Base-by-base conservation (phyloP, 2,888 invertebrate species). In the Sinotaia quadrata region DNA sequence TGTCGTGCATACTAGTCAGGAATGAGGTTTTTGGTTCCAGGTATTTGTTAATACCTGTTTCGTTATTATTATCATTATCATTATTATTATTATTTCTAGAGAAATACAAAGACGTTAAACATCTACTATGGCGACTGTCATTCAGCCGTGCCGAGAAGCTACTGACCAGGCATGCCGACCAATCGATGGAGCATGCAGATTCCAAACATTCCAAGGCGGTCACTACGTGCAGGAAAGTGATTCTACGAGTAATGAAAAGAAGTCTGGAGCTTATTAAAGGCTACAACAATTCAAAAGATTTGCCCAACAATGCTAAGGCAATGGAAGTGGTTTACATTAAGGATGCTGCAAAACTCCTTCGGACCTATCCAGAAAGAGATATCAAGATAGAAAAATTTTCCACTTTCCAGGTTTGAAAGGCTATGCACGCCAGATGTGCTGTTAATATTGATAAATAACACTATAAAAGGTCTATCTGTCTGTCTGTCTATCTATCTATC, bases 351-450 rank as follows among this genome's bases (percentile, higher is more conserved):
- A 47, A 7, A 47, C 2, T 24, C 24, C 47, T 47, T 18, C 47
- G 4, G 47, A 24, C n/a, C n/a, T n/a, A n/a, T n/a, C n/a, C n/a
- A 47, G 2, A 47, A 47, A 10, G 31, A 24, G n/a, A 21, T 7
- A n/a, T 52, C 15, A 21, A 63, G 29, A 33, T 63, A 7, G 51
- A 63, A 31, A 51, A 37, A 29, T 63, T 63, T 34, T 29, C 34
- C 29, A 63, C 62, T 2, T 63, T 54, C 31, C 62, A 63, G 62
- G 62, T 12, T 15, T 41, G n/a, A n/a, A n/a, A n/a, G n/a, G n/a
- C n/a, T n/a, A n/a, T n/a, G n/a, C n/a, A n/a, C n/a, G n/a, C n/a
- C n/a, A n/a, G n/a, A n/a, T n/a, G n/a, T n/a, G n/a, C n/a, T n/a
- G n/a, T n/a, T n/a, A n/a, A n/a, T n/a, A n/a, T n/a, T n/a, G n/a